phyloP scores from a whole-genome alignment of 2,113 vertebrate genomes.

The Melanerpes formicivorus region DNA sequence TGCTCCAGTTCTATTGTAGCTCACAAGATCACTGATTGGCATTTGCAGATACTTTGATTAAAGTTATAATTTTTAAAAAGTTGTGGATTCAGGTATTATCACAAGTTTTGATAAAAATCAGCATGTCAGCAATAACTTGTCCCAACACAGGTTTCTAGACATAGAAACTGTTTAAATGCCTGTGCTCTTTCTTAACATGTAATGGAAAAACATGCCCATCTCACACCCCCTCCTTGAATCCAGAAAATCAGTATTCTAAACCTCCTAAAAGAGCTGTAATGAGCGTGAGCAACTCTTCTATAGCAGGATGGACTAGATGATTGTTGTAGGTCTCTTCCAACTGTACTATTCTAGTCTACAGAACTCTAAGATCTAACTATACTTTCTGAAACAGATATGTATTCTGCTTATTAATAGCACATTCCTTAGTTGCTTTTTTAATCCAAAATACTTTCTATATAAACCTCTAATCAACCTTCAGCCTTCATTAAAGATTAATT shows the following conservation, averaged over 20 bases:
- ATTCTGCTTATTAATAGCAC: slow-evolving; percentile 10
- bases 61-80: slow-evolving; percentile 14
- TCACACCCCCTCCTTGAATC: neutral
- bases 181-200: slow-evolving; percentile 24
- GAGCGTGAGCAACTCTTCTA: neutral
- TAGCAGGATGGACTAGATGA: neutral
- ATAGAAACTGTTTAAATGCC: slow-evolving; percentile 7
- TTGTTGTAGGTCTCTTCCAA: neutral
- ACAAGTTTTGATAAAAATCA: slow-evolving; percentile 16
- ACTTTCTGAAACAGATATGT: slow-evolving; percentile 6
- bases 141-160: neutral
- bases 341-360: neutral
- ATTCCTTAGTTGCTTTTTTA: neutral
- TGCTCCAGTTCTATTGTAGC: neutral
- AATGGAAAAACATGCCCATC: neutral
- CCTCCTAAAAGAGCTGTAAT: neutral
- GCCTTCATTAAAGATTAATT: slow-evolving; percentile 16
- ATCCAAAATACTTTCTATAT: slow-evolving; percentile 1
- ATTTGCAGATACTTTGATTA: slow-evolving; percentile 16
- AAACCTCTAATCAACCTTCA: slow-evolving; percentile 24
- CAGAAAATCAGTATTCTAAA: slow-evolving; percentile 25
- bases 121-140: neutral
- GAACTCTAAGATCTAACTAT: slow-evolving; percentile 10
- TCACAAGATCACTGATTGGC: slow-evolving; percentile 23
- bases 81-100: slow-evolving; percentile 10